phyloP scores from a whole-genome alignment of 2,888 invertebrate species.

The Athrips mouffetella region DNA sequence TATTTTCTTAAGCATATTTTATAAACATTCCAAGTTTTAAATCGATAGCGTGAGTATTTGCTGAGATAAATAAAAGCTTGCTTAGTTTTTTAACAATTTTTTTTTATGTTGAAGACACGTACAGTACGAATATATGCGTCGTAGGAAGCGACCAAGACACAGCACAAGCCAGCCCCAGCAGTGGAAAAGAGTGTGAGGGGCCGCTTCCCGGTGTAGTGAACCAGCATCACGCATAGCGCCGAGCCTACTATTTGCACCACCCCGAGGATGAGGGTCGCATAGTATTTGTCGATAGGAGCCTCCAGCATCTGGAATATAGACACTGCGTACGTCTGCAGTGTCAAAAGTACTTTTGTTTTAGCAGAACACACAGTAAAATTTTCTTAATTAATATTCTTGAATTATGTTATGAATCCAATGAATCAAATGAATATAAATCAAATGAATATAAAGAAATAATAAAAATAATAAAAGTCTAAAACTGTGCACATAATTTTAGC shows the following conservation, averaged over 20 bases:
- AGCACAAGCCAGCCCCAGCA: conserved; percentile 81
- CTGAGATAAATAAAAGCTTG: too few relatives aligned
- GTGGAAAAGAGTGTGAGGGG: conserved; percentile 83
- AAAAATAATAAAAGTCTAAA: too few relatives aligned
- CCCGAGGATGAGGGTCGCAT: conserved; percentile 85
- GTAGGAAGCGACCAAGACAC: conserved; percentile 79
- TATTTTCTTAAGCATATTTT: too few relatives aligned
- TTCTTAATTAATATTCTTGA: too few relatives aligned
- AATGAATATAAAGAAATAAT: too few relatives aligned
- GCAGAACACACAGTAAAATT: too few relatives aligned
- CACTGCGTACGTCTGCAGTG: conserved; percentile 83
- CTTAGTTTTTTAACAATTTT: not conserved
- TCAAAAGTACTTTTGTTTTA: too few relatives aligned
- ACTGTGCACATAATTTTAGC: too few relatives aligned
- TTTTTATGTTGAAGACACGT: conserved; percentile 12
- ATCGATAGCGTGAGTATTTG: too few relatives aligned
- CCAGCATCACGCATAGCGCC: conserved; percentile 80
- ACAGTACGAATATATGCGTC: conserved; percentile 55
- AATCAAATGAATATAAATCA: too few relatives aligned
- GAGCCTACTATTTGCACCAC: conserved; percentile 83
- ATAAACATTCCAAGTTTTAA: too few relatives aligned
- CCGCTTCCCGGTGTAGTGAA: conserved; percentile 86
- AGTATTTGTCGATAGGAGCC: conserved; percentile 86
- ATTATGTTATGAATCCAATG: too few relatives aligned
- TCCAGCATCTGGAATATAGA: conserved; percentile 84